Percentiles rank a stretch among this genome's conserved stretches.
Conservation (phyloP, 2,888 invertebrate species). For the Aphrophora alni region DNA sequence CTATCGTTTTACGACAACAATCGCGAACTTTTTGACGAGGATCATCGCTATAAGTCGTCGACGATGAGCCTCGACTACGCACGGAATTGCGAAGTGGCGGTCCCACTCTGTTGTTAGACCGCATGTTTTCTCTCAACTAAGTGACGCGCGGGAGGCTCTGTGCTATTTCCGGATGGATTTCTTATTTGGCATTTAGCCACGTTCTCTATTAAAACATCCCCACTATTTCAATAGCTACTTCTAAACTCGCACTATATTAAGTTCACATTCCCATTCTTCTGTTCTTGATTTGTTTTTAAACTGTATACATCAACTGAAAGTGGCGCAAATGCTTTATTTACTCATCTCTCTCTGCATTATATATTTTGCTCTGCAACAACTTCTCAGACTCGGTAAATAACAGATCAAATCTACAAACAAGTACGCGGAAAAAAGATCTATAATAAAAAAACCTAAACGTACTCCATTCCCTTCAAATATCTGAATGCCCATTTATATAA, state of each 20-base stretch:
- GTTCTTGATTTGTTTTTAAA: not conserved
- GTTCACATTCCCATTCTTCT: not conserved
- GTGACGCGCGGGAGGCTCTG: not conserved
- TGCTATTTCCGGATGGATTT: not conserved
- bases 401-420: no score
- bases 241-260: not conserved
- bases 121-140: not conserved
- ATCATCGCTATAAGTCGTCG: conserved; percentile 67
- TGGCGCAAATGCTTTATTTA: not conserved
- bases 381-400: not conserved
- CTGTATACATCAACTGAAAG: not conserved
- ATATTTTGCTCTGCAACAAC: not conserved
- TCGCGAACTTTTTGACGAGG: conserved; percentile 80
- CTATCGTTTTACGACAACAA: conserved; percentile 83
- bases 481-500: no score
- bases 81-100: conserved; percentile 62
- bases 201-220: not conserved
- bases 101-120: not conserved
- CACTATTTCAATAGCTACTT: not conserved
- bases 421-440: no score
- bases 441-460: no score
- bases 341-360: not conserved
- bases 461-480: no score
- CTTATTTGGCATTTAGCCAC: not conserved
- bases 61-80: conserved; percentile 66